Conservation (phyloP, 2,113 vertebrate species). For the Pitta sordida region DNA sequence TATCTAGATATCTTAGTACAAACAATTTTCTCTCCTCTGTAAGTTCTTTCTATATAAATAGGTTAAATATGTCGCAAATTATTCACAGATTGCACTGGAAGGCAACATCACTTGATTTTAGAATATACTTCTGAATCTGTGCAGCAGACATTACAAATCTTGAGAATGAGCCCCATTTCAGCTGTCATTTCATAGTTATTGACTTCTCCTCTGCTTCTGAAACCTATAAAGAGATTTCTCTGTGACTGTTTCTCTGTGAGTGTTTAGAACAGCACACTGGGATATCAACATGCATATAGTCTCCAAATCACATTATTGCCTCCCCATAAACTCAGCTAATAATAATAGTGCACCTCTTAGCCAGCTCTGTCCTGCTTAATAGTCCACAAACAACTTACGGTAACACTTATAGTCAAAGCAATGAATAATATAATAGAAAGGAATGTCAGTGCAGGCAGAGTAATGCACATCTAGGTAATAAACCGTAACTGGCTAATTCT, state of each 20-base stretch:
- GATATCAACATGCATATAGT: neutral
- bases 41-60: neutral
- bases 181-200: neutral
- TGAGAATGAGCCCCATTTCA: neutral
- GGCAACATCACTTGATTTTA: neutral
- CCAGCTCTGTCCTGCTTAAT: neutral
- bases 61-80: neutral
- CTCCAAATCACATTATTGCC: neutral
- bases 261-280: neutral
- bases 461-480: neutral
- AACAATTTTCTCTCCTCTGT: neutral
- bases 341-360: neutral
- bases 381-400: neutral
- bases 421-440: neutral
- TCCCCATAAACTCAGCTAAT: neutral
- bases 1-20: neutral
- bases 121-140: neutral
- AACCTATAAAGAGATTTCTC: neutral
- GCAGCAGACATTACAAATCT: neutral
- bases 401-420: neutral
- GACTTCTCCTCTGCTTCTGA: neutral
- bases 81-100: neutral
- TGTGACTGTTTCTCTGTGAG: neutral
- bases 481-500: neutral
- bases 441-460: neutral